A percentile compares a stretch with the other conserved stretches of the same genome.
Conservation (phyloP, 2,797 vertebrate species). For the Pagetopsis macropterus region DNA sequence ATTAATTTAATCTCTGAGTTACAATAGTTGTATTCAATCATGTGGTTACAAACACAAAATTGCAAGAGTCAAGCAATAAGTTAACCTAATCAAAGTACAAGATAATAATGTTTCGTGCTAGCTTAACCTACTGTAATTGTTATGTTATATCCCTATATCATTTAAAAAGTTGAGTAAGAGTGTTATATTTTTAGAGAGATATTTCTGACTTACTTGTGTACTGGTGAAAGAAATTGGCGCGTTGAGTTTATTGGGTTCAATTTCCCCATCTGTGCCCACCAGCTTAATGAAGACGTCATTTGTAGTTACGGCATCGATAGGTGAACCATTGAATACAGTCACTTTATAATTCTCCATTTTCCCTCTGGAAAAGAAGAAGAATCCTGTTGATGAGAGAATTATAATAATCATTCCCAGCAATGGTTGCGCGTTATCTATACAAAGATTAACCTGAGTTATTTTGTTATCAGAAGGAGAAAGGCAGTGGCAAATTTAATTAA, state of each 20-base stretch:
- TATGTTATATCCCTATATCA: background rate
- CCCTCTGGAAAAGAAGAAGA: background rate
- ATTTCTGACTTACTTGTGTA: conserved; percentile 59
- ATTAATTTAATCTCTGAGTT: too few relatives aligned
- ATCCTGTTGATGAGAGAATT: conserved; percentile 9
- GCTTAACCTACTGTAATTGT: background rate
- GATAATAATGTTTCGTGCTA: background rate
- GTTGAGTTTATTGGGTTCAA: conserved; percentile 9
- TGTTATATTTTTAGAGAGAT: background rate
- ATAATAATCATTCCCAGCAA: background rate
- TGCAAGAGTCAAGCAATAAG: too few relatives aligned
- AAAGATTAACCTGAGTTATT: background rate
- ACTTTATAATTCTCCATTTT: conserved; percentile 62
- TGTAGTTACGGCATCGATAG: background rate
- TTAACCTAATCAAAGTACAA: too few relatives aligned
- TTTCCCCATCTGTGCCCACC: conserved; percentile 59
- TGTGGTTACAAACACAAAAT: too few relatives aligned
- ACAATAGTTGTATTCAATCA: too few relatives aligned
- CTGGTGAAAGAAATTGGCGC: accelerated
- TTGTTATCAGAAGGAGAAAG: background rate
- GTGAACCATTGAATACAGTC: conserved; percentile 21
- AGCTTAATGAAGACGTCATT: conserved; percentile 65
- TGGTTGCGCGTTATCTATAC: background rate
- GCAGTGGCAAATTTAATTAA: too few relatives aligned
- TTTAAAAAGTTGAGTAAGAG: background rate